Evolutionary conservation across 2,888 invertebrate species (phyloP), one percentile per base, ranked within the genome.

Genomic region (Dastarcus helophoroides): DNA sequence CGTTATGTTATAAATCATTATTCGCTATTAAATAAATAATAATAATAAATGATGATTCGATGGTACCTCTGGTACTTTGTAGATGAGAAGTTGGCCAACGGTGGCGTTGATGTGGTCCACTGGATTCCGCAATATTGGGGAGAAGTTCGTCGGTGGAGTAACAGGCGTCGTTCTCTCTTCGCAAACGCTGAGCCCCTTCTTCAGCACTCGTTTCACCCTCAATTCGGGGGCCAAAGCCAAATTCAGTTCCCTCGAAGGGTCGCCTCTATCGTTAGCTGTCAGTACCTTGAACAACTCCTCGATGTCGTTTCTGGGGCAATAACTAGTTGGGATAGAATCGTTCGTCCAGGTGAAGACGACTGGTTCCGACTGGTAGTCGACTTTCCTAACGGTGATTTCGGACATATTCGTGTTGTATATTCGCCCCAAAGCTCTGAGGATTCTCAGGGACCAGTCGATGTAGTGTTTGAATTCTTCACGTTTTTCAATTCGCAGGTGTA

Each of bases 281-380:
- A 69, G 44, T 45, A 63, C 80, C 64, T 69, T 69, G 59, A 73
- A 71, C 19, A 86, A 58, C 41, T 71, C 63, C 29, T 73, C 71
- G 14, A 91, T 77, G 47, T 81, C 78, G 29, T 71, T 69, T 44
- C 73, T 76, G 0, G 89, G 86, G 46, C 91, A 93, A 24, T 71
- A 71, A 46, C 74, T 76, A 27, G 78, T 78, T 0, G 84, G 78
- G 43, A 91, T 56, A 4, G 84, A 81, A 43, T 86, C 88, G 52
- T 93, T 93, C 10, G 86, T 80, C 85, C 85, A 88, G 15, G 75
- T 79, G 54, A 73, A 84, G 45, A 74, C 74, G 43, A 68, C 75
- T 50, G 71, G 69, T 48, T 68, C 71, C 16, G 62, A 68, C 26
- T 60, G 62, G 33, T 71, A 65, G 19, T 77, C 75, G 12, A 76